These are phyloP conservation scores for Fregetta grallaria DNA, from an alignment of 2,113 vertebrate genomes.

Conservation along the genomic window DNA sequence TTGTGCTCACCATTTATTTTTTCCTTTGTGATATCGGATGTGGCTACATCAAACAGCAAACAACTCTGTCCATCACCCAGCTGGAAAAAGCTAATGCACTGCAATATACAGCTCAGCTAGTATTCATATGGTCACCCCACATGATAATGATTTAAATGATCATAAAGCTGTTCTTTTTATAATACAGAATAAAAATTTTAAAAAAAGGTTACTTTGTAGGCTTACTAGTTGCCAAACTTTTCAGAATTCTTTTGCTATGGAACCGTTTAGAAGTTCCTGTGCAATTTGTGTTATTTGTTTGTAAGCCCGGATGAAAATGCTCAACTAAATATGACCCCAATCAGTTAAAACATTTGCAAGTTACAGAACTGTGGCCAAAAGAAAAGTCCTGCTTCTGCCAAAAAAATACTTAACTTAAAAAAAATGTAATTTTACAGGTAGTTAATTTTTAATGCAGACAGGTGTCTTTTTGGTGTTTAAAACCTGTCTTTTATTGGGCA, in stretches of 20 bases:
- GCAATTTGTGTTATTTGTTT: not conserved
- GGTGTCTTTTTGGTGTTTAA: slow-evolving; percentile 19
- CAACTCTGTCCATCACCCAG: not conserved
- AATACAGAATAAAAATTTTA: not conserved
- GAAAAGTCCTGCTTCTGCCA: not conserved
- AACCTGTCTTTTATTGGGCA: not conserved
- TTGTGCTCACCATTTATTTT: not conserved
- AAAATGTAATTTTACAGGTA: not conserved
- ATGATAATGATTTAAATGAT: not conserved
- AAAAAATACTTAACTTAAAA: not conserved
- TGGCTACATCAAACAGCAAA: not conserved
- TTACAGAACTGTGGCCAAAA: not conserved
- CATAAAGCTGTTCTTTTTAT: not conserved
- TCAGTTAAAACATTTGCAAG: not conserved
- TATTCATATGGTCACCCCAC: not conserved
- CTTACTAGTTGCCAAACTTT: not conserved
- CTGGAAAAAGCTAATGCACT: not conserved
- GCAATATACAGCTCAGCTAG: not conserved
- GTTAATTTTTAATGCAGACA: slow-evolving; percentile 44
- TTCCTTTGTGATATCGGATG: not conserved
- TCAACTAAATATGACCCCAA: not conserved
- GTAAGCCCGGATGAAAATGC: slow-evolving; percentile 1
- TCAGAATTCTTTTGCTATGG: not conserved
- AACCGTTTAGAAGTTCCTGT: not conserved
- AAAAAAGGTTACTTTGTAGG: not conserved